Percentiles rank a stretch among this genome's conserved stretches.
These are phyloP conservation scores for Labia minor DNA, from an alignment of 2,888 invertebrate species.

Conservation along the genomic window DNA sequence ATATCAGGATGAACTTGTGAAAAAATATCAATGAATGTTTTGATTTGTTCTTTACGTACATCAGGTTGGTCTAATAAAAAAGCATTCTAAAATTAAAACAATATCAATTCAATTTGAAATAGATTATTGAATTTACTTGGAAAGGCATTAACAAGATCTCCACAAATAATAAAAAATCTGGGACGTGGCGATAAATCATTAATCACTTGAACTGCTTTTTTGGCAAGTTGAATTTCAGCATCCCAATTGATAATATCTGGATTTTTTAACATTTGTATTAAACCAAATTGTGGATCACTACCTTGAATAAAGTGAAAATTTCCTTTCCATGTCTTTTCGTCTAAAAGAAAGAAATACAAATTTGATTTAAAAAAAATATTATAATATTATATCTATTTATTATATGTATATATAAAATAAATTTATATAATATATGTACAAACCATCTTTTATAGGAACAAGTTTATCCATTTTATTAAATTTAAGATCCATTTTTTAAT, in stretches of 20 bases:
- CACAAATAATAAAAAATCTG: conserved; percentile 40
- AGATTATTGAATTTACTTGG: conserved; percentile 31
- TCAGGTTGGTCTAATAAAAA: conserved; percentile 22
- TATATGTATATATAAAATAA: no score
- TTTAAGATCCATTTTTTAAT: not conserved
- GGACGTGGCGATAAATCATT: conserved; percentile 39
- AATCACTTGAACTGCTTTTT: conserved; percentile 33
- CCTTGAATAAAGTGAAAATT: conserved; percentile 40
- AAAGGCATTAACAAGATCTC: conserved; percentile 40
- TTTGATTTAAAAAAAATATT: no score
- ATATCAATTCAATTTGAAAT: no score
- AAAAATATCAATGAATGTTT: conserved; percentile 35
- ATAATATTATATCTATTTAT: no score
- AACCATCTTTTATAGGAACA: not conserved
- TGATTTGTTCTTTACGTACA: conserved; percentile 34
- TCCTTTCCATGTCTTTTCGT: conserved; percentile 34
- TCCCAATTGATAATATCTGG: conserved; percentile 34
- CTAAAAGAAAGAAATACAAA: not conserved
- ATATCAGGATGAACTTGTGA: conserved; percentile 35
- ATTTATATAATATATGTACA: not conserved
- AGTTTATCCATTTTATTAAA: not conserved
- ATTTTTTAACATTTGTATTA: conserved; percentile 34
- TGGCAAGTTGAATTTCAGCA: conserved; percentile 35
- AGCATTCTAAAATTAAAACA: not conserved
- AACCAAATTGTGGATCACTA: conserved; percentile 41